These are phyloP conservation scores for Drosophila repletoides DNA, from an alignment of 1,140 invertebrate species.

Conservation along the genomic window DNA sequence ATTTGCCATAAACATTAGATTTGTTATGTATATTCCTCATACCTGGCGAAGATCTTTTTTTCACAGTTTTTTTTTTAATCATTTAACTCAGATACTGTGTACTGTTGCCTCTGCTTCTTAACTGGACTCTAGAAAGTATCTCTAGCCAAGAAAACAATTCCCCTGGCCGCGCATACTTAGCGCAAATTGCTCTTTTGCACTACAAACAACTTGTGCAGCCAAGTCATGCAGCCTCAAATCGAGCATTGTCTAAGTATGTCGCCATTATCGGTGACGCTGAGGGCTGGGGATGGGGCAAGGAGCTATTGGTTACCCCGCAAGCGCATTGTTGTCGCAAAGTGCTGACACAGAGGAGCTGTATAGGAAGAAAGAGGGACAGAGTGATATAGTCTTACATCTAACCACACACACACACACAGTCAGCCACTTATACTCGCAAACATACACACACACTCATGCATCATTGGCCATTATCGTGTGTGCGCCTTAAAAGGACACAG, in stretches of 20 bases:
- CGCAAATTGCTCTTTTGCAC: constrained; percentile 55
- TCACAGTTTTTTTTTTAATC: too few species aligned
- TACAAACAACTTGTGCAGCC: constrained; percentile 23
- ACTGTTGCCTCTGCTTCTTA: not conserved
- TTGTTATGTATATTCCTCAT: too few species aligned
- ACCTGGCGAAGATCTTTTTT: too few species aligned
- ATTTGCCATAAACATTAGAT: too few species aligned
- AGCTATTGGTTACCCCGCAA: constrained; percentile 14
- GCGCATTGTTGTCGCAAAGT: constrained; percentile 72
- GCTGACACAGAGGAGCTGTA: constrained; percentile 43
- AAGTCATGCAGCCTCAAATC: not conserved
- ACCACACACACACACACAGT: not conserved
- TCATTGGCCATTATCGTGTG: constrained; percentile 74
- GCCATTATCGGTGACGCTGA: constrained; percentile 64
- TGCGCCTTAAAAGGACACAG: constrained; percentile 66
- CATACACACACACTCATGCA: constrained; percentile 40
- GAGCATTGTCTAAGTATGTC: constrained; percentile 62
- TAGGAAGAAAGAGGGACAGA: constrained; percentile 17
- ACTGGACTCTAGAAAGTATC: constrained; percentile 3
- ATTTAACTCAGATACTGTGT: not conserved
- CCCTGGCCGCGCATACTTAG: constrained; percentile 56
- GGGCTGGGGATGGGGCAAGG: not conserved
- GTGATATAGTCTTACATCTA: constrained; percentile 10
- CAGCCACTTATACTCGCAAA: not conserved
- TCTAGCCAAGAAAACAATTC: constrained; percentile 39